Percentiles rank a stretch among this genome's conserved stretches.
Conservation (phyloP, 1,140 invertebrate genomes). For the Caenorhabditis latens region DNA sequence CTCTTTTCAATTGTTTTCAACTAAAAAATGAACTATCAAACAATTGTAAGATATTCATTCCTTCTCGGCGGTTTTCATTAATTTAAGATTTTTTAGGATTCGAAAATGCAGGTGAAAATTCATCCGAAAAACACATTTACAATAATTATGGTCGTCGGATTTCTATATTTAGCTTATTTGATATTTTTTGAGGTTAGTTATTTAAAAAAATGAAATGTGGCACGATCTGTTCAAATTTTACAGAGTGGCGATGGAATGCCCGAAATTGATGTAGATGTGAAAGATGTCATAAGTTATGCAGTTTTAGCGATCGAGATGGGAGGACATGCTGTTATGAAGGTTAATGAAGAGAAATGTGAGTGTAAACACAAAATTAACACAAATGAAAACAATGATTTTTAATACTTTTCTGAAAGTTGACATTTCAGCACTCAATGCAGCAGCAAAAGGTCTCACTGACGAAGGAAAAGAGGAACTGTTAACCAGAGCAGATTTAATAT, state of each 20-base stretch:
- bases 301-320: slow-evolving; percentile 76
- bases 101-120: slow-evolving; percentile 68
- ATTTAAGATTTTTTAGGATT: slow-evolving; percentile 24
- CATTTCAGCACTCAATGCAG: slow-evolving; percentile 63
- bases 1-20: neutral
- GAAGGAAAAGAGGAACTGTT: slow-evolving; percentile 75
- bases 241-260: slow-evolving; percentile 70
- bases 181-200: slow-evolving; percentile 64
- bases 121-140: slow-evolving; percentile 72
- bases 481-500: slow-evolving; percentile 75
- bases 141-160: slow-evolving; percentile 65
- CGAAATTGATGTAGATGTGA: slow-evolving; percentile 73
- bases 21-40: neutral
- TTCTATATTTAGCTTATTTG: slow-evolving; percentile 73
- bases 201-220: neutral
- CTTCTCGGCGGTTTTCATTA: neutral
- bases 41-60: neutral
- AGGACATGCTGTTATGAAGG: slow-evolving; percentile 71
- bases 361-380: neutral
- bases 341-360: slow-evolving; percentile 70
- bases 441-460: slow-evolving; percentile 72
- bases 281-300: slow-evolving; percentile 74
- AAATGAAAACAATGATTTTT: no score
- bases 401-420: no score
- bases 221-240: neutral